These are phyloP conservation scores for Euplagia quadripunctaria DNA, from an alignment of 2,888 invertebrate genomes.

Conservation along the genomic window DNA sequence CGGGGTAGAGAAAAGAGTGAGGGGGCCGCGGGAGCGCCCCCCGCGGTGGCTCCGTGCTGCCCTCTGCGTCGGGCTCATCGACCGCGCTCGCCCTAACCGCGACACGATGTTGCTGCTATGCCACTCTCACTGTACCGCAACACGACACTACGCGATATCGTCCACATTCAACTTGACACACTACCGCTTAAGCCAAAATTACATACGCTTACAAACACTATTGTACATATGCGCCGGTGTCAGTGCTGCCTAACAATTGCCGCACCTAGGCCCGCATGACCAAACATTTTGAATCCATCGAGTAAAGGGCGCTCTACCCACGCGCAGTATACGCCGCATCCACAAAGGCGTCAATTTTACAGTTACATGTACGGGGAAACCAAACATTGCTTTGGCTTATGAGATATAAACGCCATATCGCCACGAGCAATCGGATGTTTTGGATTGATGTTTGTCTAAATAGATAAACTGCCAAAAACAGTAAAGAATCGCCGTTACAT, in stretches of 20 bases:
- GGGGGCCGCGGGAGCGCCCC: constrained; percentile 68
- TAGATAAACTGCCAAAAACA: neutral
- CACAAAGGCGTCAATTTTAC: constrained; percentile 20
- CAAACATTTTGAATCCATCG: constrained; percentile 14
- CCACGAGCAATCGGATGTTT: neutral
- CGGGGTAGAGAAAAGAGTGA: constrained; percentile 69
- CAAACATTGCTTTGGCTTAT: constrained; percentile 5
- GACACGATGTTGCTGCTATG: constrained; percentile 61
- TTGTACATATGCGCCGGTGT: constrained; percentile 21
- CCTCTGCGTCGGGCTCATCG: constrained; percentile 86
- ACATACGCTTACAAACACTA: constrained; percentile 30
- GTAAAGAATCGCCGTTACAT: neutral
- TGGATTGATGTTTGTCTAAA: neutral
- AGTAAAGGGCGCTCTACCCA: constrained; percentile 23
- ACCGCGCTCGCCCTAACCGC: constrained; percentile 83
- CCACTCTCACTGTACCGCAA: constrained; percentile 78
- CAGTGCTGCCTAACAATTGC: constrained; percentile 7
- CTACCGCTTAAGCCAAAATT: constrained; percentile 34
- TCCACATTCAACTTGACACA: constrained; percentile 53
- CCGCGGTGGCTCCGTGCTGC: constrained; percentile 79
- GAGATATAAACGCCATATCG: constrained; percentile 2
- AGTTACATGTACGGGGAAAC: constrained; percentile 9
- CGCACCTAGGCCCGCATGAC: constrained; percentile 17
- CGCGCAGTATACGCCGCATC: constrained; percentile 7
- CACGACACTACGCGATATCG: constrained; percentile 65